Evolutionary conservation across 2,888 invertebrate genomes (phyloP).

Genomic region (Nebria brevicollis): DNA sequence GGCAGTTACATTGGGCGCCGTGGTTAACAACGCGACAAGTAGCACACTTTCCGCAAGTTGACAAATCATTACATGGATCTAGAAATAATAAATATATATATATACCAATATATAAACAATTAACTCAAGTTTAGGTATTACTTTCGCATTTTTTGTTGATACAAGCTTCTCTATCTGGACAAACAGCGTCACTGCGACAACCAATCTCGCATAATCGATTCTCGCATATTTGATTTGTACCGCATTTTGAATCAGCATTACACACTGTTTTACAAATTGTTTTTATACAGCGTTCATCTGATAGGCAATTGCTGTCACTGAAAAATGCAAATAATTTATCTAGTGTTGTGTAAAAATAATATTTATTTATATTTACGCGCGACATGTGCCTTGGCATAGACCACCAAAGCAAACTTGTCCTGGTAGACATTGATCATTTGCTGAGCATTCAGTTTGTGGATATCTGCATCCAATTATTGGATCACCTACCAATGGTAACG

Average conservation of each 20-base stretch:
- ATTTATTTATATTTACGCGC: slow-evolving; percentile 67
- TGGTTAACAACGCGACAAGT: slow-evolving; percentile 85
- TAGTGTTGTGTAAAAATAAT: slow-evolving; percentile 13
- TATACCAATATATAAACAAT: slow-evolving; percentile 11
- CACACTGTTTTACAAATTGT: slow-evolving; percentile 87
- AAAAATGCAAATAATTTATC: slow-evolving; percentile 18
- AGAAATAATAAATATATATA: slow-evolving; percentile 50
- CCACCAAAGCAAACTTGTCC: slow-evolving; percentile 82
- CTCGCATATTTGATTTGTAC: slow-evolving; percentile 85
- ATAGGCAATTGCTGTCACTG: slow-evolving; percentile 83
- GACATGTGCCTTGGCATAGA: slow-evolving; percentile 80
- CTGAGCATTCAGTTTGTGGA: slow-evolving; percentile 71
- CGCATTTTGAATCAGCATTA: slow-evolving; percentile 85
- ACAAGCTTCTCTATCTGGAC: slow-evolving; percentile 80
- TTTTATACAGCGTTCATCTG: slow-evolving; percentile 86
- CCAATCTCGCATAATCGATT: slow-evolving; percentile 87
- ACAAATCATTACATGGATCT: slow-evolving; percentile 82
- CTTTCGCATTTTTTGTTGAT: slow-evolving; percentile 84
- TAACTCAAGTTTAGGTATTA: slow-evolving; percentile 58
- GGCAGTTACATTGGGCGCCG: slow-evolving; percentile 87
- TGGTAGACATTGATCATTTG: slow-evolving; percentile 74
- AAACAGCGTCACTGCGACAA: slow-evolving; percentile 85
- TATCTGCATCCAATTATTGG: slow-evolving; percentile 78
- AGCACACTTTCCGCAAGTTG: slow-evolving; percentile 85
- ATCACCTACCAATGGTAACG: slow-evolving; percentile 77